These are phyloP conservation scores for Acestrorhynchus altus DNA, from an alignment of 2,797 vertebrate species.

Conservation along the genomic window DNA sequence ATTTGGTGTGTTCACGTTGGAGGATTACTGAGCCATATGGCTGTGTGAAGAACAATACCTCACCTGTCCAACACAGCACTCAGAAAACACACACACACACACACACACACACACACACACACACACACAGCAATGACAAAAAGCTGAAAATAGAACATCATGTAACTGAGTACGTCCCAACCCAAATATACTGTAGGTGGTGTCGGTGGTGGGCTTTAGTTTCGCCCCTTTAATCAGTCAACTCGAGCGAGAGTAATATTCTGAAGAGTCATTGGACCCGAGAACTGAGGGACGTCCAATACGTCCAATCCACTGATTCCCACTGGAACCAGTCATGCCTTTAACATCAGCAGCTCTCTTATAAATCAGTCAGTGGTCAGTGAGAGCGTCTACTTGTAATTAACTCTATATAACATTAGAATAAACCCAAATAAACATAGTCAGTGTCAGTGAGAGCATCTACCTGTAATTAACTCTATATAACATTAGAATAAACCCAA, in stretches of 20 bases:
- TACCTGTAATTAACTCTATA: no score
- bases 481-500: no score
- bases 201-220: background rate
- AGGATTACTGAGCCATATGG: constrained; percentile 82
- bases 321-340: background rate
- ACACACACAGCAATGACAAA: background rate
- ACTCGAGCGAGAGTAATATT: background rate
- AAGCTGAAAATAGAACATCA: constrained; percentile 46
- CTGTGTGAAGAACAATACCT: constrained; percentile 77
- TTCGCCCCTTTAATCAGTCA: constrained; percentile 5
- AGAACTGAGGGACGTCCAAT: constrained; percentile 21
- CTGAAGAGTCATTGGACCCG: background rate
- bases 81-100: constrained; percentile 43
- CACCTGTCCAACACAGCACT: constrained; percentile 73
- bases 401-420: no score
- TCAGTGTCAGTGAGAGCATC: no score
- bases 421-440: no score
- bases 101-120: constrained; percentile 3
- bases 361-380: constrained; percentile 12
- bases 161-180: constrained; percentile 13
- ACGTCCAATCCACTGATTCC: constrained; percentile 7
- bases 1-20: constrained; percentile 76
- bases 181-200: constrained; percentile 7
- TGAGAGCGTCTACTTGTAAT: no score
- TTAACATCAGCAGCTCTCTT: background rate